Evolutionary conservation across 2,797 vertebrate genomes (phyloP), one percentile per base, ranked within the genome.

Genomic region (Chelonia mydas): DNA sequence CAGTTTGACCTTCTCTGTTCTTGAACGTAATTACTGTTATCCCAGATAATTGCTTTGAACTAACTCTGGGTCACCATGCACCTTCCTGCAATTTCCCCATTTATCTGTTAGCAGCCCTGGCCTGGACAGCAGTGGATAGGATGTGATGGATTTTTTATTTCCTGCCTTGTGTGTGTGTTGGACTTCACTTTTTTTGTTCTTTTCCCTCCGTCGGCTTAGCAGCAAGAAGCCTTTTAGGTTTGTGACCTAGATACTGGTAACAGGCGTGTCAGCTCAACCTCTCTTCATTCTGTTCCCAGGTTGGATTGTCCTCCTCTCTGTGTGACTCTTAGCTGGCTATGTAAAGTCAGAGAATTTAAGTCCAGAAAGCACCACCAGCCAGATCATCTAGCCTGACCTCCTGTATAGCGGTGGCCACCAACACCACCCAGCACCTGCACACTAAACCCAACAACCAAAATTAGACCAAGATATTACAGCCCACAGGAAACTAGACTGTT

Each of bases 21-120:
- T 93, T 91, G 94, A 28, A 93, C 8, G 0, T 97, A 95, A 97
- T 97, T 95, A 78, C 96, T 50, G 96, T 96, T 93, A 96, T 97
- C 90, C 96, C 92, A 97, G 88, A 45, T 90, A 97, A 97, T 96
- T 87, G 2, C 96, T 96, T n/a, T 13, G 94, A 97, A 97, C 97
- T 95, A 61, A 92, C 91, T 90, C 11, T 5, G 74, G 78, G 83
- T 91, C 96, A 19, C 77, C 8, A 90, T 2, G 41, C 93, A 88
- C 87, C 95, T 95, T 88, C 3, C 7, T 76, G 94, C 92, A 78
- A 87, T 91, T 95, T 61, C 28, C 21, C 87, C 96, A 83, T 97
- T 97, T 97, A 80, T 93, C 93, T 28, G 47, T 2, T 1, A 81
- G 68, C 87, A 13, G 86, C 51, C 68, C 83, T 50, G 57, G 83